Percentiles rank a stretch among this genome's conserved stretches.
phyloP scores from a whole-genome alignment of 2,888 invertebrate genomes.

The Spodoptera exigua region DNA sequence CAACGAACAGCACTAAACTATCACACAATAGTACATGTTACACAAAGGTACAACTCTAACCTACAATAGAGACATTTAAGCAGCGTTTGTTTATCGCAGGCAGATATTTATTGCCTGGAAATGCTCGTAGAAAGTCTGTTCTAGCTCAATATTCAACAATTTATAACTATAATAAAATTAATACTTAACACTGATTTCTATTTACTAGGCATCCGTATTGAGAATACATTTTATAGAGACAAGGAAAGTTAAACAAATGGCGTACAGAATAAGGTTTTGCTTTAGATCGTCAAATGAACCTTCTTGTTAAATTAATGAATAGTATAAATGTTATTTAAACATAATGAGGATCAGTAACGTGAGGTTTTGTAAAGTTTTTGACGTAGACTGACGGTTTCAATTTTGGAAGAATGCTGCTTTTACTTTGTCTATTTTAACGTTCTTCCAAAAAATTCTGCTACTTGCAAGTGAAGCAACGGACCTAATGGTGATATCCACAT shows the following conservation, averaged over 20 bases:
- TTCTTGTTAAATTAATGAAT: too few relatives aligned
- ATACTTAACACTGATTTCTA: conserved; percentile 43
- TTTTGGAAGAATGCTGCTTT: too few relatives aligned
- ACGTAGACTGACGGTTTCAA: too few relatives aligned
- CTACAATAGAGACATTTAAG: conserved; percentile 47
- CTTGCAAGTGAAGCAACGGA: too few relatives aligned
- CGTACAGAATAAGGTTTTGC: conserved; percentile 2
- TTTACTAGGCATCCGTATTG: conserved; percentile 16
- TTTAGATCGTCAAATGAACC: too few relatives aligned
- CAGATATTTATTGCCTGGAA: conserved; percentile 39
- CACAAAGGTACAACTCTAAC: conserved; percentile 49
- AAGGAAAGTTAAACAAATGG: conserved; percentile 7
- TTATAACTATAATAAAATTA: conserved; percentile 39
- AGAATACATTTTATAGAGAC: conserved; percentile 25
- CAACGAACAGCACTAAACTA: conserved; percentile 35
- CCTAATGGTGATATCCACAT: not conserved
- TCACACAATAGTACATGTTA: conserved; percentile 16
- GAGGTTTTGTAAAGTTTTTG: too few relatives aligned
- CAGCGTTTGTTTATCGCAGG: conserved; percentile 36
- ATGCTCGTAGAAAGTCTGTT: conserved; percentile 40
- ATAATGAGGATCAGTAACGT: too few relatives aligned
- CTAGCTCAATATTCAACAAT: conserved; percentile 19
- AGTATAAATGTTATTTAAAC: too few relatives aligned
- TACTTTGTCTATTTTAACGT: too few relatives aligned
- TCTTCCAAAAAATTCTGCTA: too few relatives aligned